Conservation (phyloP, 53 echinoderm and acorn worm species). For the Crossaster papposus region DNA sequence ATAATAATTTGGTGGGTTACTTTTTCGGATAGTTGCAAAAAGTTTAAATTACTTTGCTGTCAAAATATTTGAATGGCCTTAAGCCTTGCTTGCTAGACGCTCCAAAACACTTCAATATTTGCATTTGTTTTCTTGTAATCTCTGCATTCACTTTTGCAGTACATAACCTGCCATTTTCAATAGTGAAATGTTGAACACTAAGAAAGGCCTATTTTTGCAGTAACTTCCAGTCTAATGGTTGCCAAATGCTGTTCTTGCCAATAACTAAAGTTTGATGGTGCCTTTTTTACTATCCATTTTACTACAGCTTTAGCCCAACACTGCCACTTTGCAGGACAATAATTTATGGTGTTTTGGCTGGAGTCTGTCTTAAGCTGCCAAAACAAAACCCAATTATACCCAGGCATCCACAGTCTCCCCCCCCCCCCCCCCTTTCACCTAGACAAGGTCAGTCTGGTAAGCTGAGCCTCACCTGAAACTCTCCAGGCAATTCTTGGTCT, state of each 20-base stretch:
- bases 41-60: no score
- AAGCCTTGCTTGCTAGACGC: no score
- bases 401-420: not conserved
- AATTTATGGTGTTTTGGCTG: slow-evolving; percentile 46
- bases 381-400: slow-evolving; percentile 54
- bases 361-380: slow-evolving; percentile 26
- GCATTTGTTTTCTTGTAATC: no score
- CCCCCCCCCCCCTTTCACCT: not conserved
- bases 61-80: no score
- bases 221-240: not conserved
- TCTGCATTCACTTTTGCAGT: no score
- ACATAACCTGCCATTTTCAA: no score
- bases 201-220: no score
- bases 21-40: no score
- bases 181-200: no score
- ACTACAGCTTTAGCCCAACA: slow-evolving; percentile 14
- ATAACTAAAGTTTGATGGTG: not conserved
- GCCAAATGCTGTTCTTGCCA: not conserved
- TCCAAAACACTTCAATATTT: no score
- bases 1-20: no score
- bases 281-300: not conserved
- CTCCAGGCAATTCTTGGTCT: not conserved
- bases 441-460: slow-evolving; percentile 23
- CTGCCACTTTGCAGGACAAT: slow-evolving; percentile 21
- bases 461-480: not conserved